These are phyloP conservation scores for Poecilia velifera DNA, from an alignment of 2,797 vertebrate species.

Conservation along the genomic window DNA sequence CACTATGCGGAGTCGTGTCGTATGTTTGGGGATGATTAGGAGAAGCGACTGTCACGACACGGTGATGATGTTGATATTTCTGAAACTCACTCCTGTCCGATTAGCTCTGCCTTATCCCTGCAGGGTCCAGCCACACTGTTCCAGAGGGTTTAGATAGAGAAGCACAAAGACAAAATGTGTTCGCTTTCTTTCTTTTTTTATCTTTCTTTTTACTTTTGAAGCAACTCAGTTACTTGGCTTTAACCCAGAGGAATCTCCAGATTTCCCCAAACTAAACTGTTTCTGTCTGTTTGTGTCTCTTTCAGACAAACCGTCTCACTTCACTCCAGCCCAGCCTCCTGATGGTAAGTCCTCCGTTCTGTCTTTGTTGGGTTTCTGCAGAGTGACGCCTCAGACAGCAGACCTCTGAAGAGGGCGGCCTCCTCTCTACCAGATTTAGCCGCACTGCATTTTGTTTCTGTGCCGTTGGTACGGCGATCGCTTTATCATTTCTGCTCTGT, in stretches of 20 bases:
- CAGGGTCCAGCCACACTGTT: conserved; percentile 42
- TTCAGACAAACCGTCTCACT: conserved; percentile 85
- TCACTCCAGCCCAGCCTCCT: conserved; percentile 78
- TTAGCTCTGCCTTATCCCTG: conserved; percentile 55
- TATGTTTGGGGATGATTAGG: conserved; percentile 38
- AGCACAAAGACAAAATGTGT: conserved; percentile 10
- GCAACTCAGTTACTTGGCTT: conserved; percentile 65
- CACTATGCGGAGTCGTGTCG: conserved; percentile 15
- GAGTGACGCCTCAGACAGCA: conserved; percentile 62
- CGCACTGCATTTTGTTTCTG: conserved; percentile 34
- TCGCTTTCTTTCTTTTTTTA: conserved; percentile 16
- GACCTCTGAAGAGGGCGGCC: conserved; percentile 69
- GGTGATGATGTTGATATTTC: conserved; percentile 28
- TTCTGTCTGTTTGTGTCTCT: conserved; percentile 72
- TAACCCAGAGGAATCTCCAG: conserved; percentile 60
- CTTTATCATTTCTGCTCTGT: conserved; percentile 40
- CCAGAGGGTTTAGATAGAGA: conserved; percentile 51
- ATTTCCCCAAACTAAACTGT: conserved; percentile 66
- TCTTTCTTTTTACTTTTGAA: conserved; percentile 31
- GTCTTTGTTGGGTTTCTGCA: conserved; percentile 13
- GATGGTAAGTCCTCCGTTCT: conserved; percentile 83
- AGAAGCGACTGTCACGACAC: conserved; percentile 40
- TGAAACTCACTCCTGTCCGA: conserved; percentile 48
- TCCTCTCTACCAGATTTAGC: conserved; percentile 35
- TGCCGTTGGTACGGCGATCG: conserved; percentile 55